Conservation (phyloP, 2,113 vertebrate genomes). For the Monarcha castaneiventris region DNA sequence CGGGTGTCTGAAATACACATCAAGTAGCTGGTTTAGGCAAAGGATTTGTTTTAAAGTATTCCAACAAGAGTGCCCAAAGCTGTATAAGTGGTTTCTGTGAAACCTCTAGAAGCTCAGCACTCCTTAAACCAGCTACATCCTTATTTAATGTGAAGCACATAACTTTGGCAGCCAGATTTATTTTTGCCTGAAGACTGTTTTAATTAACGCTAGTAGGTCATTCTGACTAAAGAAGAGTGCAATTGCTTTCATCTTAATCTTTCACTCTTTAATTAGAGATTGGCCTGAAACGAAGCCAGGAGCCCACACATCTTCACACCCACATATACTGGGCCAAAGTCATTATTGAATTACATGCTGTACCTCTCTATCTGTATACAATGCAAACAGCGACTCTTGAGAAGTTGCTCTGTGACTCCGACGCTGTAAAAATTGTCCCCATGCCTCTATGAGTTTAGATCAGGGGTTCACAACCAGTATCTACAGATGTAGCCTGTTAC, state of each 20-base stretch:
- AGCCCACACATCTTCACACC: constrained; percentile 24
- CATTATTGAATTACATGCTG: constrained; percentile 6
- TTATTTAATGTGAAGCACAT: constrained; percentile 21
- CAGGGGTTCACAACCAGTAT: neutral
- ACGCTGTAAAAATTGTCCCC: neutral
- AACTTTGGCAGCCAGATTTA: constrained; percentile 19
- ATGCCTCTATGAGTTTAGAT: neutral
- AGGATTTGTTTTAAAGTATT: constrained; percentile 22
- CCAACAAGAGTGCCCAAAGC: neutral
- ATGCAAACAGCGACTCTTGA: neutral
- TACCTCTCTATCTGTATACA: neutral
- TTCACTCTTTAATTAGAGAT: constrained; percentile 50
- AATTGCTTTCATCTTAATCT: constrained; percentile 54
- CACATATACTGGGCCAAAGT: constrained; percentile 6
- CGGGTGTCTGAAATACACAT: neutral
- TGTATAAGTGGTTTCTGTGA: neutral
- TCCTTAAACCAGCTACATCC: neutral
- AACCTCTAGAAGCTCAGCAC: constrained; percentile 2
- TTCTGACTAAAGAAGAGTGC: constrained; percentile 23
- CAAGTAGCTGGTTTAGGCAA: neutral
- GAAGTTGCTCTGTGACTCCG: neutral
- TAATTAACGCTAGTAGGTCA: constrained; percentile 21
- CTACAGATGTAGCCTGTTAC: neutral
- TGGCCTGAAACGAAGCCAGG: constrained; percentile 32
- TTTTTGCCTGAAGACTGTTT: constrained; percentile 45